These are phyloP conservation scores for Eupithecia insigniata DNA, from an alignment of 2,888 invertebrate species.

Conservation along the genomic window DNA sequence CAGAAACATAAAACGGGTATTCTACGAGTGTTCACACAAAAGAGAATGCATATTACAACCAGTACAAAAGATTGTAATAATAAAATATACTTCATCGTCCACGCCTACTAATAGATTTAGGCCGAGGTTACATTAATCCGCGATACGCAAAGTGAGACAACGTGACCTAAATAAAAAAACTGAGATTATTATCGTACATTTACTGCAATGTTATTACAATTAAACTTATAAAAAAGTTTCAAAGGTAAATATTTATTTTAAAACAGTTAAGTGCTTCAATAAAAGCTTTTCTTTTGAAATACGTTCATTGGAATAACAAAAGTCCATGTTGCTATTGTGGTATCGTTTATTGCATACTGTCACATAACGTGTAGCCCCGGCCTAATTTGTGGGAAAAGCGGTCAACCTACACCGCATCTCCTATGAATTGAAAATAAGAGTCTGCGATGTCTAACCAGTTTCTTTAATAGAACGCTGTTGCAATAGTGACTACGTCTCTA, in stretches of 20 bases:
- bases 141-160: slow-evolving; percentile 47
- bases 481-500: not conserved
- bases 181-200: slow-evolving; percentile 18
- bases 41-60: slow-evolving; percentile 9
- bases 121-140: slow-evolving; percentile 49
- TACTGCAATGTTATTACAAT: slow-evolving; percentile 13
- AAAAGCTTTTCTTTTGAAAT: slow-evolving; percentile 12
- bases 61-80: slow-evolving; percentile 25
- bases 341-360: slow-evolving; percentile 27
- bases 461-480: not conserved
- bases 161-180: slow-evolving; percentile 46
- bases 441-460: not conserved
- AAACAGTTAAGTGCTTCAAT: slow-evolving; percentile 4
- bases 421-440: slow-evolving; percentile 12
- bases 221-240: not conserved
- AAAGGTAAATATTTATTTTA: slow-evolving; percentile 1
- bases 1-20: not conserved
- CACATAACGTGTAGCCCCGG: slow-evolving; percentile 32
- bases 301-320: slow-evolving; percentile 4
- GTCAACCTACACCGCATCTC: slow-evolving; percentile 39
- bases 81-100: slow-evolving; percentile 33
- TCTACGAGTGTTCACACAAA: slow-evolving; percentile 2
- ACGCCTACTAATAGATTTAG: slow-evolving; percentile 45
- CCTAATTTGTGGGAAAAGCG: slow-evolving; percentile 41
- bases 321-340: not conserved